phyloP scores from a whole-genome alignment of 2,888 invertebrate genomes.

The Alentia gelatinosa region DNA sequence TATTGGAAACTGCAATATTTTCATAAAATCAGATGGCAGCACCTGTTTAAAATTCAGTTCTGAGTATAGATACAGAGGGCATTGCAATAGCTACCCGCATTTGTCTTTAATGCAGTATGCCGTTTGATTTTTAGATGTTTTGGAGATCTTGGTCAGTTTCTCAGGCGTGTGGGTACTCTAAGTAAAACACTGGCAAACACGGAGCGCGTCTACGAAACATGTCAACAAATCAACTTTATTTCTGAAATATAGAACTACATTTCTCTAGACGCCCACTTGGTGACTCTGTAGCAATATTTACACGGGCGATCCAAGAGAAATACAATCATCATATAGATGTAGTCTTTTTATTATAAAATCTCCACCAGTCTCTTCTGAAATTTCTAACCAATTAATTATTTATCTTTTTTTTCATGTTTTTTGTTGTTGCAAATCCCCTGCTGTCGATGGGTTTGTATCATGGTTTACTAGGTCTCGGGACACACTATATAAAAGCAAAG shows the following conservation, averaged over 20 bases:
- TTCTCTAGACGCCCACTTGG: not conserved
- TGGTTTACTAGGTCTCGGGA: not conserved
- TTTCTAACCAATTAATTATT: not conserved
- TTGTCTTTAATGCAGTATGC: no score
- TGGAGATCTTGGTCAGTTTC: no score
- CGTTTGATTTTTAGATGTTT: no score
- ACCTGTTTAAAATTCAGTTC: no score
- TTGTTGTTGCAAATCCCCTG: constrained; percentile 1
- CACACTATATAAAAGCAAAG: not conserved
- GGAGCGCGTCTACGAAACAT: not conserved
- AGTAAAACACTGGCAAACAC: not conserved
- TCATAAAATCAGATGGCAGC: no score
- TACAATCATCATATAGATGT: not conserved
- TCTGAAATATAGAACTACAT: constrained; percentile 16
- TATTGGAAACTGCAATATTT: no score
- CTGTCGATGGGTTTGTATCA: not conserved
- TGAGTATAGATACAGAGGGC: no score
- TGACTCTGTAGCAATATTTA: not conserved
- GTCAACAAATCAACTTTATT: constrained; percentile 16
- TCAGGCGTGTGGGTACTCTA: no score
- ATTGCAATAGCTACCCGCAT: no score
- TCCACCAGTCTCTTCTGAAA: not conserved
- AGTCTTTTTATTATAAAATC: not conserved
- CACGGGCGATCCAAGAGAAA: not conserved
- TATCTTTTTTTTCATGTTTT: not conserved